Evolutionary conservation across 2,888 invertebrate species (phyloP), one percentile per base, ranked within the genome.

Genomic region (Drosophila dives): DNA sequence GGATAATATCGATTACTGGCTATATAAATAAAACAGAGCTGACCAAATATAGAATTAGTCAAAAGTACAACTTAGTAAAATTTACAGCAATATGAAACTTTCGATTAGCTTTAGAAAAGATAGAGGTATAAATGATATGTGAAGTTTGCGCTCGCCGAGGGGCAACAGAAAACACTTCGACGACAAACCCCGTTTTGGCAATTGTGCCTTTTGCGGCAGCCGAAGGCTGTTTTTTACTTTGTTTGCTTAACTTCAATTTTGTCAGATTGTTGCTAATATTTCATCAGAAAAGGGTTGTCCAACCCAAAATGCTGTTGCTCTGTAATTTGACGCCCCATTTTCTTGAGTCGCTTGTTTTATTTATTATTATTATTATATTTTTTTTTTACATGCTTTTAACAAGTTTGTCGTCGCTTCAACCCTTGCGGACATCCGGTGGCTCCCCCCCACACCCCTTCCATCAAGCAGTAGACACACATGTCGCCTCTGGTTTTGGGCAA

Each of bases 231-330:
- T 80, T 72, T 77, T 74, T 23, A 64, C 74, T 75, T 72, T 69
- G 72, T 64, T 77, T 70, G 73, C 56, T 70, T 71, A 75, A 78
- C 72, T 84, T 81, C 54, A 74, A 83, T 81, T 83, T 77, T 64
- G 75, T 71, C 77, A 74, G 86, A 81, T 75, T 83, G 84, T 70
- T 78, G 77, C 75, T 72, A 84, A 86, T 83, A 78, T 78, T 81
- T 84, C 79, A 84, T 72, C 55, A 48, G 75, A 64, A 81, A 85
- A 83, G 86, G 86, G 76, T 75, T 75, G 75, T 36, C 40, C 42
- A 17, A 63, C 42, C 58, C 34, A 42, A 20, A 26, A 62, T 34
- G 29, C 29, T 29, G 29, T 29, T 29, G 29, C 6, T 29, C 23
- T 42, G n/a, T 36, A 53, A 58, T 54, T 53, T 60, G 23, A 4